Evolutionary conservation across 2,888 invertebrate species (phyloP).

Genomic region (Osedax fenrisi): DNA sequence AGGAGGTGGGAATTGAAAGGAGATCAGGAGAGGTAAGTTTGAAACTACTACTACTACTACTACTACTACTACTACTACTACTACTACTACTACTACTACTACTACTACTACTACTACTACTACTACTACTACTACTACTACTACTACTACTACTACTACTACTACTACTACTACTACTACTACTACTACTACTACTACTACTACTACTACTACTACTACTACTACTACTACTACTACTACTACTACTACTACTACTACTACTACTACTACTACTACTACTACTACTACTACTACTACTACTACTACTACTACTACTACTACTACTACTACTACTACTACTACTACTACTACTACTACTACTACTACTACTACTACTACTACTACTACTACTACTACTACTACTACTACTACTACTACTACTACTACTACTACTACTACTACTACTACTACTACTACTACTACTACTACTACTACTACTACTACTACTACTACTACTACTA

Average conservation of each 20-base stretch:
- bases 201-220: neutral
- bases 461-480: neutral
- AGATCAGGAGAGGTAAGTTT: no score
- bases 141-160: neutral
- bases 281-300: neutral
- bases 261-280: neutral
- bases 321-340: neutral
- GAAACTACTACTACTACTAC: neutral
- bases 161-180: neutral
- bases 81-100: neutral
- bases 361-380: neutral
- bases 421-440: neutral
- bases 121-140: neutral
- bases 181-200: neutral
- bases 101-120: neutral
- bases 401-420: neutral
- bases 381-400: neutral
- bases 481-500: neutral
- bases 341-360: neutral
- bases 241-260: neutral
- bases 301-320: neutral
- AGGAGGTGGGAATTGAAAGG: no score
- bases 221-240: neutral
- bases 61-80: neutral
- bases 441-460: neutral